Base-by-base conservation (phyloP, 2,888 invertebrate species). In the Anaspis maculata region DNA sequence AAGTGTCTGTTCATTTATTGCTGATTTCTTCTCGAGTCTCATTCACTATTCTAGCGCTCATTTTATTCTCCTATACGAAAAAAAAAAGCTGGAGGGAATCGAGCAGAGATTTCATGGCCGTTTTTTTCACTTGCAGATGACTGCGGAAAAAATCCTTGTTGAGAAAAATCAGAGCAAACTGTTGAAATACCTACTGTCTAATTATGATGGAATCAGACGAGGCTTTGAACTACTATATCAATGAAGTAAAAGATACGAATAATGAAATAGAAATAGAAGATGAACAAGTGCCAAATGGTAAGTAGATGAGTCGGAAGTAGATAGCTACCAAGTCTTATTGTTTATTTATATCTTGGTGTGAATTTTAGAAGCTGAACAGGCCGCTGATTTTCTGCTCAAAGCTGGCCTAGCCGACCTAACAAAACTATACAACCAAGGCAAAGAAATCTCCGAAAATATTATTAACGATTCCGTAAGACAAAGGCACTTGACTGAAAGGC, bases 331-430 rank as follows among this genome's bases (percentile, higher is more conserved):
- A n/a, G n/a, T n/a, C n/a, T 19, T 23, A 33, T 29, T 14, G 9
- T 19, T 25, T 15, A 10, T 15, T 24, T 15, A 12, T 4, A 3
- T 24, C 15, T 30, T 27, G 6, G 30, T 15, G 21, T 19, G 15
- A 26, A 29, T 57, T 59, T 55, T 69, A 83, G 83, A 83, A 64
- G 83, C 81, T 44, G 83, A 84, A 62, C 73, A 78, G 54, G 85
- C 85, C 53, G 76, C 80, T 6, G 82, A 81, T 62, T 85, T 84
- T 79, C 68, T 85, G 28, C 75, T 76, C 39, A 73, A 80, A 15
- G 83, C 82, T 1, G 86, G 85, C 1, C 70, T 83, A 49, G 75
- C 76, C 0, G 76, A 80, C 46, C 69, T 86, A 44, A 76, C 79
- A 29, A 79, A 77, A 45, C 74, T 80, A 10, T 80, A 79, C 71